These are phyloP conservation scores for Alces alces DNA, from an alignment of 2,113 vertebrate species.

Conservation along the genomic window DNA sequence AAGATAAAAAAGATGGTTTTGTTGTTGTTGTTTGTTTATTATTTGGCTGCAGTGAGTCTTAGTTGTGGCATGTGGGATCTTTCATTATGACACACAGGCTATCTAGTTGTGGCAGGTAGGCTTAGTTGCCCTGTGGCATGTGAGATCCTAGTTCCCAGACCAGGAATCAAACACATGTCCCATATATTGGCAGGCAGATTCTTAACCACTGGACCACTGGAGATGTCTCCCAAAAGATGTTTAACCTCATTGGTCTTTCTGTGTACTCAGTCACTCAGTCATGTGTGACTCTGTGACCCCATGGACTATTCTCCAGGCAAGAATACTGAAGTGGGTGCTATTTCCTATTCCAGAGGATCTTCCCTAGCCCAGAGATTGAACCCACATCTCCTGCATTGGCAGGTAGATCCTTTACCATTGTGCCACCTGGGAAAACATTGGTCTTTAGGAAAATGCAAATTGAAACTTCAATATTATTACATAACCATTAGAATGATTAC, in stretches of 20 bases:
- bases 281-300: neutral
- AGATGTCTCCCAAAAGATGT: neutral
- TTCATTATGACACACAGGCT: neutral
- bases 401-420: neutral
- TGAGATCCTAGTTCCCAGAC: neutral
- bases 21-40: neutral
- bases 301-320: neutral
- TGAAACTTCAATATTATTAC: neutral
- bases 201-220: neutral
- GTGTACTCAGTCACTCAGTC: neutral
- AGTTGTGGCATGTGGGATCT: neutral
- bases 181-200: neutral
- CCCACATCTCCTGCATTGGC: neutral
- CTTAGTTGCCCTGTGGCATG: neutral
- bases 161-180: neutral
- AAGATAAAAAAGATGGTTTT: neutral
- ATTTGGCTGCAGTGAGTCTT: neutral
- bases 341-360: neutral
- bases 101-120: neutral
- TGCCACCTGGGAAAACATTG: neutral
- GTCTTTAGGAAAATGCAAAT: neutral
- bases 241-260: neutral
- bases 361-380: neutral
- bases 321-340: neutral
- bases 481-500: neutral